Evolutionary conservation across 2,797 vertebrate species (phyloP).

Genomic region (Clarias laeviceps): DNA sequence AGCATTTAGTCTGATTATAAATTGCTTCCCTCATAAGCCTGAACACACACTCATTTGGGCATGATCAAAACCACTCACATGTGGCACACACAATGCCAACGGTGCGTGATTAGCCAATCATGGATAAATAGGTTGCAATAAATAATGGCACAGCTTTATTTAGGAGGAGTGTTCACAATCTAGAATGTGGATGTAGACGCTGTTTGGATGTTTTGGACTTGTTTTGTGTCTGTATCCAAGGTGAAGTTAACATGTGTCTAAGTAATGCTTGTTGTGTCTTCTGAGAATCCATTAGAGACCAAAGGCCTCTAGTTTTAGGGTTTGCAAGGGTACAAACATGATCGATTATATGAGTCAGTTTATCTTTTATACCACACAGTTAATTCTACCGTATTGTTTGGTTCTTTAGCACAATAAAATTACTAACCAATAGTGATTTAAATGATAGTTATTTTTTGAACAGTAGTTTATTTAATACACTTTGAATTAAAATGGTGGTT

Average conservation of each 20-base stretch:
- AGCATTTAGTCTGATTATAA: slow-evolving; percentile 56
- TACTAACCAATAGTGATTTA: background rate
- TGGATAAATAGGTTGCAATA: slow-evolving; percentile 40
- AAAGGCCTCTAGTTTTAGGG: slow-evolving; percentile 23
- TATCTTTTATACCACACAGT: background rate
- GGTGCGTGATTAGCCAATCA: slow-evolving; percentile 61
- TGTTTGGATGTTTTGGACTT: slow-evolving; percentile 50
- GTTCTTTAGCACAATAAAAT: slow-evolving; percentile 1
- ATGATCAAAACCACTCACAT: slow-evolving; percentile 61
- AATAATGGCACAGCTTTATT: slow-evolving; percentile 46
- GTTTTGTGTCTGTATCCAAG: slow-evolving; percentile 53
- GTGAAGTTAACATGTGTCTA: slow-evolving; percentile 39
- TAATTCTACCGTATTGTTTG: background rate
- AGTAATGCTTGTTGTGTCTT: slow-evolving; percentile 27
- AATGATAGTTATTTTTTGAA: background rate
- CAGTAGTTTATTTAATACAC: background rate
- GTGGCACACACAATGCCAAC: slow-evolving; percentile 62
- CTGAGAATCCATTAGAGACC: slow-evolving; percentile 39
- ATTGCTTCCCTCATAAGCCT: slow-evolving; percentile 54
- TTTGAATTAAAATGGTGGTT: background rate
- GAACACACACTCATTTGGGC: slow-evolving; percentile 52
- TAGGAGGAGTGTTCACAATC: slow-evolving; percentile 22
- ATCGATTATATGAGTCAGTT: background rate
- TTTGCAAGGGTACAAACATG: slow-evolving; percentile 18
- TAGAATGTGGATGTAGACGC: slow-evolving; percentile 37